Percentiles rank a stretch among this genome's conserved stretches.
phyloP scores from a whole-genome alignment of 92 coral and sea anemone species.

The Heliopora coerulea region DNA sequence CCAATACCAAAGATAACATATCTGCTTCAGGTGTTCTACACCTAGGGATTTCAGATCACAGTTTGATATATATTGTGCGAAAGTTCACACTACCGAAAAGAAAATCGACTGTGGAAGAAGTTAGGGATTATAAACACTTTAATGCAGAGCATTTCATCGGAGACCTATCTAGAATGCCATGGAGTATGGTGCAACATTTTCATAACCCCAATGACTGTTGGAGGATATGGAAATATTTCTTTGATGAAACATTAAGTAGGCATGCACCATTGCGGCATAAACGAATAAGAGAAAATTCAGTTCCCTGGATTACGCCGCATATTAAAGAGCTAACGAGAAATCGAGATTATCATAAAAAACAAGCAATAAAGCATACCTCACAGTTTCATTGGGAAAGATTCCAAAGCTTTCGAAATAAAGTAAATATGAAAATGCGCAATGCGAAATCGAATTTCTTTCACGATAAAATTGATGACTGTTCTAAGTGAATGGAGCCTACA shows the following conservation, averaged over 20 bases:
- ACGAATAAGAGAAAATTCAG: constrained; percentile 10
- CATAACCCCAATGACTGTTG: constrained; percentile 33
- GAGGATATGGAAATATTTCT: constrained; percentile 34
- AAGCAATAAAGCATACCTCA: constrained; percentile 19
- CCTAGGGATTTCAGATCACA: too few species aligned
- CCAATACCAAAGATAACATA: too few species aligned
- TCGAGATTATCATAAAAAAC: constrained; percentile 36
- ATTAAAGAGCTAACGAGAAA: constrained; percentile 23
- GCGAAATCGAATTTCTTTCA: constrained; percentile 45
- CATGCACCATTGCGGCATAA: constrained; percentile 41
- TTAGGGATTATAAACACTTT: constrained; percentile 1
- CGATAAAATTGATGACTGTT: constrained; percentile 42
- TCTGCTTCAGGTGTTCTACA: too few species aligned
- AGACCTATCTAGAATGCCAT: constrained; percentile 32
- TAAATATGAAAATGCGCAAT: constrained; percentile 42
- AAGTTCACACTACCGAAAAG: too few species aligned
- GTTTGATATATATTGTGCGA: too few species aligned
- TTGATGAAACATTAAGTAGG: constrained; percentile 10
- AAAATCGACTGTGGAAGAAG: too few species aligned
- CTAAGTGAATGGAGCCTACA: neutral
- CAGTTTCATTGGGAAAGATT: constrained; percentile 23
- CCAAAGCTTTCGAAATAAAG: constrained; percentile 18
- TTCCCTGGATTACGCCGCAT: constrained; percentile 44
- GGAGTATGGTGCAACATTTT: neutral
- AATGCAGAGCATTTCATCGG: neutral